A percentile compares a stretch with the other conserved stretches of the same genome.
phyloP scores from a whole-genome alignment of 2,888 invertebrate species.

The Gymnoscelis rufifasciata region DNA sequence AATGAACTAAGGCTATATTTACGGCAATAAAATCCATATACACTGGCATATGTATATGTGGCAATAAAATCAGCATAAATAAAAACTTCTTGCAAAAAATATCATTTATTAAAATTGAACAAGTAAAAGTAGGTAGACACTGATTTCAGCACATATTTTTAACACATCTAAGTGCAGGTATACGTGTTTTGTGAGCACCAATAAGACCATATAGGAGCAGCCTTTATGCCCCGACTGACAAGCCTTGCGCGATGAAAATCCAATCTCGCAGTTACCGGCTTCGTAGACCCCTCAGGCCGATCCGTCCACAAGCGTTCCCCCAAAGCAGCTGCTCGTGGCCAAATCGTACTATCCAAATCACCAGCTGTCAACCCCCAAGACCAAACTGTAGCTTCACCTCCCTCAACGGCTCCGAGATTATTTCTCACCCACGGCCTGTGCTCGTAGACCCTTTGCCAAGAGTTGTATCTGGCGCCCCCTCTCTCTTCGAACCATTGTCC shows the following conservation, averaged over 20 bases:
- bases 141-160: too few relatives aligned
- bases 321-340: conserved; percentile 89
- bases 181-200: conserved; percentile 86
- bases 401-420: conserved; percentile 70
- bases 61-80: too few relatives aligned
- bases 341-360: conserved; percentile 84
- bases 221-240: conserved; percentile 77
- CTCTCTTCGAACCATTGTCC: conserved; percentile 88
- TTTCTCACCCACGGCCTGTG: conserved; percentile 82
- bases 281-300: conserved; percentile 61
- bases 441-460: conserved; percentile 91
- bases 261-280: conserved; percentile 81
- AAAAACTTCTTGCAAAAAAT: too few relatives aligned
- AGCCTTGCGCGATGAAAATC: conserved; percentile 82
- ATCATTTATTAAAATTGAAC: too few relatives aligned
- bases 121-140: too few relatives aligned
- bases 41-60: too few relatives aligned
- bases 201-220: conserved; percentile 84
- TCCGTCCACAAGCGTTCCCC: conserved; percentile 88
- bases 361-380: conserved; percentile 84
- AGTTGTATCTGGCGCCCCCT: conserved; percentile 87
- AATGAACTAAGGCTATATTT: too few relatives aligned
- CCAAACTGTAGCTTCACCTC: conserved; percentile 91
- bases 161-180: conserved; percentile 64
- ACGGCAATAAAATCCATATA: too few relatives aligned